These are phyloP conservation scores for Erpornis zantholeuca DNA, from an alignment of 2,113 vertebrate species.

Conservation along the genomic window DNA sequence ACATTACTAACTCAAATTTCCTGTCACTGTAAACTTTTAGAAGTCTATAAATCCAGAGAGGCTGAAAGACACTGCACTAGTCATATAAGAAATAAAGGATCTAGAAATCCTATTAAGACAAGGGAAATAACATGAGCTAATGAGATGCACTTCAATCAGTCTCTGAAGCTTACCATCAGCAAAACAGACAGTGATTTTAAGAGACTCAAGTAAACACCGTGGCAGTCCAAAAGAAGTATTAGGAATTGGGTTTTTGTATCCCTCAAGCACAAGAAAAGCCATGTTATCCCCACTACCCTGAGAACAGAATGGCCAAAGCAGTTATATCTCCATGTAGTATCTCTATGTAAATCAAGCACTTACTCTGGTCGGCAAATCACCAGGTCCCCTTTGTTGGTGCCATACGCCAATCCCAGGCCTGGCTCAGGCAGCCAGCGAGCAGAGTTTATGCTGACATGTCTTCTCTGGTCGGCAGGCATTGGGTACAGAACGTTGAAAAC, in stretches of 20 bases:
- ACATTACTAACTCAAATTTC: background rate
- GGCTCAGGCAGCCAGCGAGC: constrained; percentile 97
- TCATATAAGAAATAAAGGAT: background rate
- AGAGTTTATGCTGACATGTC: constrained; percentile 99
- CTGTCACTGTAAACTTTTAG: background rate
- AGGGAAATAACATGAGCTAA: background rate
- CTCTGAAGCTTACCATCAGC: background rate
- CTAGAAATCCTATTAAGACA: background rate
- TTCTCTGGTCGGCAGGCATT: constrained; percentile 96
- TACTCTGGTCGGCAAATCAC: constrained; percentile 98
- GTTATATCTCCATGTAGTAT: background rate
- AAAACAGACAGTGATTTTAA: background rate
- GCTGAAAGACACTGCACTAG: background rate
- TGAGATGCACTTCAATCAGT: background rate
- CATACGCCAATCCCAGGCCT: constrained; percentile 93
- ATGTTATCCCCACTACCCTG: background rate
- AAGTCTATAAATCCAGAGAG: background rate
- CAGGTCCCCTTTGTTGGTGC: constrained; percentile 98
- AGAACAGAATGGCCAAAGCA: background rate
- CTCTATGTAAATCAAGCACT: constrained; percentile 62
- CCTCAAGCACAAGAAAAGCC: background rate
- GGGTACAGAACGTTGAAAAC: constrained; percentile 98
- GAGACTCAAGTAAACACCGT: background rate
- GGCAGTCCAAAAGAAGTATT: background rate
- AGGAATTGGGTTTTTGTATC: background rate